A percentile compares a stretch with the other conserved stretches of the same genome.
Conservation (phyloP, 2,888 invertebrate genomes). For the Tricholauxania praeusta region DNA sequence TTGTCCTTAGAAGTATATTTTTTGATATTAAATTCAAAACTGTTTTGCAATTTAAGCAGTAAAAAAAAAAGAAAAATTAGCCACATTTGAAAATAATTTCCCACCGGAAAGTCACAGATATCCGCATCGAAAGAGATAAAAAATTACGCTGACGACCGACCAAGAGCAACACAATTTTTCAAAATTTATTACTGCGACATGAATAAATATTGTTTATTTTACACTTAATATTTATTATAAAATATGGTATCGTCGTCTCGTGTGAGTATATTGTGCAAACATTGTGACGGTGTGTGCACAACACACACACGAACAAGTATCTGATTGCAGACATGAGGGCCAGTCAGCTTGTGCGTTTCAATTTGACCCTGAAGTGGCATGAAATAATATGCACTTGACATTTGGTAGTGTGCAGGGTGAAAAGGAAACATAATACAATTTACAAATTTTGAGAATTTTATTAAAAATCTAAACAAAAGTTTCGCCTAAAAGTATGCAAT, state of each 20-base stretch:
- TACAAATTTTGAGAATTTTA: background rate
- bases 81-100: too few species aligned
- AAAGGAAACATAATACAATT: background rate
- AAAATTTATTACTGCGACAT: conserved; percentile 30
- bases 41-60: too few species aligned
- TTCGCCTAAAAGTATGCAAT: too few species aligned
- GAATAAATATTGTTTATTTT: conserved; percentile 16
- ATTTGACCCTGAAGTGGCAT: conserved; percentile 21
- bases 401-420: background rate
- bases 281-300: too few species aligned
- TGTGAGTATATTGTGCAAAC: background rate
- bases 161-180: conserved; percentile 20
- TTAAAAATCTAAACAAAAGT: too few species aligned
- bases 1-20: too few species aligned
- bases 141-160: background rate
- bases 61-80: too few species aligned
- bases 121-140: too few species aligned
- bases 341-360: conserved; percentile 1
- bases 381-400: conserved; percentile 22
- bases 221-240: conserved; percentile 17
- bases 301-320: background rate
- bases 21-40: too few species aligned
- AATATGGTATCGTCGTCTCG: conserved; percentile 5
- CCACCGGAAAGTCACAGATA: too few species aligned
- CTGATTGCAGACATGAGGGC: background rate